These are phyloP conservation scores for Nemotelus nigrinus DNA, from an alignment of 2,888 invertebrate species.

Conservation along the genomic window DNA sequence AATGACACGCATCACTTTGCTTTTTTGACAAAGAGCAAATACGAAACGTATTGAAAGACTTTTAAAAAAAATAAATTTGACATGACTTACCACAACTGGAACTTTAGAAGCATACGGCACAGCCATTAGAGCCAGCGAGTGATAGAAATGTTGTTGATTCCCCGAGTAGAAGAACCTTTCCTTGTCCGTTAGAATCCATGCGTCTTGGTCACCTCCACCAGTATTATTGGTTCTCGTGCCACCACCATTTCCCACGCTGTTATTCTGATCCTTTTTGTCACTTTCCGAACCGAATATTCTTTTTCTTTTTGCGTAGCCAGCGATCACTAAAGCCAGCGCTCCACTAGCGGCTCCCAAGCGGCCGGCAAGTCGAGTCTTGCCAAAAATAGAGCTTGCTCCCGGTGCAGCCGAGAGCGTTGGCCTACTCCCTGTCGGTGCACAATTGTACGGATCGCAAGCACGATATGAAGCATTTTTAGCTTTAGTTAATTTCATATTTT, in stretches of 20 bases:
- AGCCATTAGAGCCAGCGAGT: conserved; percentile 34
- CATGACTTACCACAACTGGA: conserved; percentile 20
- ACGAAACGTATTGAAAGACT: no score
- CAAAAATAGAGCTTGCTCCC: not conserved
- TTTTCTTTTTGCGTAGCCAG: conserved; percentile 31
- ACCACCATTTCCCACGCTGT: not conserved
- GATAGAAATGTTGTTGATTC: conserved; percentile 38
- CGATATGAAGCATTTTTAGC: conserved; percentile 18
- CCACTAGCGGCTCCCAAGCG: conserved; percentile 33
- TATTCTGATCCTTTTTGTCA: not conserved
- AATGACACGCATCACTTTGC: no score
- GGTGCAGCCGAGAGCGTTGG: not conserved
- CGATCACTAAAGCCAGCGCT: conserved; percentile 13
- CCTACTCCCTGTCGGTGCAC: conserved; percentile 14
- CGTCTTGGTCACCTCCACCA: not conserved
- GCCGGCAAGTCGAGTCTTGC: conserved; percentile 4
- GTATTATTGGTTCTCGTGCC: not conserved
- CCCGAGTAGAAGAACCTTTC: conserved; percentile 13
- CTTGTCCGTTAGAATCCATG: not conserved
- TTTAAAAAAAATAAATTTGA: no score
- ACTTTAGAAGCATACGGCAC: conserved; percentile 6
- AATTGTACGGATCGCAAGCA: conserved; percentile 34
- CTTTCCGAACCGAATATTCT: conserved; percentile 1
- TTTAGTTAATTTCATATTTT: not conserved
- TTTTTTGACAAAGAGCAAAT: no score